Evolutionary conservation across 2,888 invertebrate genomes (phyloP).

Genomic region (Perizoma flavofasciatum): DNA sequence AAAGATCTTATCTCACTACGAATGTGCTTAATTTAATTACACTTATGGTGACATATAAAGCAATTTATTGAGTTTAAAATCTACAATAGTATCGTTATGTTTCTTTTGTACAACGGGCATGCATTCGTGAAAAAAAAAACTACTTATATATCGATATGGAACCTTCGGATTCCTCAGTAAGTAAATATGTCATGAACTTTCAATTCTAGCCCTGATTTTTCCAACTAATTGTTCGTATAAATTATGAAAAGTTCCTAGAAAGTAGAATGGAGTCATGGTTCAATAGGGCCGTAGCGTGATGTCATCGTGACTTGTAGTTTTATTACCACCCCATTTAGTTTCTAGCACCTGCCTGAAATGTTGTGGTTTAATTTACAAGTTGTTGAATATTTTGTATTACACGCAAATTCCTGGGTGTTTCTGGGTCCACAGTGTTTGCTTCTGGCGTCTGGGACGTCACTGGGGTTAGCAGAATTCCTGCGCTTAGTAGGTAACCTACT

Average conservation of each 20-base stretch:
- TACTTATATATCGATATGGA: neutral
- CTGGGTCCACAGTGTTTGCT: too few relatives aligned
- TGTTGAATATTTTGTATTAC: neutral
- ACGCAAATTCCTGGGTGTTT: too few relatives aligned
- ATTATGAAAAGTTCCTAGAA: slow-evolving; percentile 38
- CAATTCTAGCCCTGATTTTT: slow-evolving; percentile 27
- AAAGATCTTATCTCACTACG: too few relatives aligned
- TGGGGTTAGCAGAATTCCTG: too few relatives aligned
- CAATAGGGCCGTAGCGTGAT: slow-evolving; percentile 27
- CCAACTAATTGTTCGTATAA: slow-evolving; percentile 23
- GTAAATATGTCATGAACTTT: slow-evolving; percentile 32
- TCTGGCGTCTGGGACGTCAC: too few relatives aligned
- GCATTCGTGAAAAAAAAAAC: neutral
- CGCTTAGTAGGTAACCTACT: too few relatives aligned
- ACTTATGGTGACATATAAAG: neutral
- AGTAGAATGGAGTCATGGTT: slow-evolving; percentile 30
- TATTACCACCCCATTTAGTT: slow-evolving; percentile 19
- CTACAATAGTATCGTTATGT: too few relatives aligned
- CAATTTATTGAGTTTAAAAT: neutral
- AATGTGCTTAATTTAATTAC: neutral
- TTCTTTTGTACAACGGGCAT: neutral
- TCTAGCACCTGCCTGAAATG: slow-evolving; percentile 25
- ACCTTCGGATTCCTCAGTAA: slow-evolving; percentile 12
- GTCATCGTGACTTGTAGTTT: slow-evolving; percentile 35
- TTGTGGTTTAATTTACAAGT: slow-evolving; percentile 40